A percentile compares a stretch with the other conserved stretches of the same genome.
Conservation (phyloP, 2,797 vertebrate species). For the Galagoides demidoff region DNA sequence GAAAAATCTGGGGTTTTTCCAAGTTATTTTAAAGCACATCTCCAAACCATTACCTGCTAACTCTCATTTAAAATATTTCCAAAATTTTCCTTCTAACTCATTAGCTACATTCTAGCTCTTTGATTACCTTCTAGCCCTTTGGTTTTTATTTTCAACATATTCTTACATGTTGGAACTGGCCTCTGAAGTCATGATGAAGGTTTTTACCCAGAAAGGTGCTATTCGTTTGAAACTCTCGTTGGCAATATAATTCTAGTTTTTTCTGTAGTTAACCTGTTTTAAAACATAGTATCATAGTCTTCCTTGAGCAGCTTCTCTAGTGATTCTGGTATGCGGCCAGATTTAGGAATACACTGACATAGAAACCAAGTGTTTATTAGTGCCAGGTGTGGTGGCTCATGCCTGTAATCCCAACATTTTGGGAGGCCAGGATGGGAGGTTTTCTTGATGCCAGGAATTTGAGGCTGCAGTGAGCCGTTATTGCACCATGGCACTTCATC, state of each 20-base stretch:
- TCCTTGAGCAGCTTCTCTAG: neutral
- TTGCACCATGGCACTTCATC: no score
- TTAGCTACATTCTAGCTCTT: neutral
- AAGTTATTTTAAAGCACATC: neutral
- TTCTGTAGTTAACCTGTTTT: neutral
- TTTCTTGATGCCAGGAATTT: no score
- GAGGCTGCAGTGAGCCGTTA: no score
- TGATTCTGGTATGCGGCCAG: neutral
- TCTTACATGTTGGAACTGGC: neutral
- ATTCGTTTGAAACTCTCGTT: slow-evolving; percentile 3
- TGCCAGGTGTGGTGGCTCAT: no score
- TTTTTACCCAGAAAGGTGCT: neutral
- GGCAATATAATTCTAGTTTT: neutral
- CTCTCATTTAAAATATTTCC: slow-evolving; percentile 8
- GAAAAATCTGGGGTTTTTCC: neutral
- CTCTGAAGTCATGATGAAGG: neutral
- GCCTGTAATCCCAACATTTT: no score
- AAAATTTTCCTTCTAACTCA: neutral
- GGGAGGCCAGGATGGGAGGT: no score
- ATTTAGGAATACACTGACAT: neutral
- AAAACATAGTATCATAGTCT: neutral
- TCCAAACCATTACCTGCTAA: neutral
- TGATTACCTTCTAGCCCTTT: neutral
- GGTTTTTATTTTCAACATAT: slow-evolving; percentile 40
- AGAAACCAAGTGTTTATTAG: neutral